Evolutionary conservation across 1,140 invertebrate genomes (phyloP).

Genomic region (Amphibalanus amphitrite): DNA sequence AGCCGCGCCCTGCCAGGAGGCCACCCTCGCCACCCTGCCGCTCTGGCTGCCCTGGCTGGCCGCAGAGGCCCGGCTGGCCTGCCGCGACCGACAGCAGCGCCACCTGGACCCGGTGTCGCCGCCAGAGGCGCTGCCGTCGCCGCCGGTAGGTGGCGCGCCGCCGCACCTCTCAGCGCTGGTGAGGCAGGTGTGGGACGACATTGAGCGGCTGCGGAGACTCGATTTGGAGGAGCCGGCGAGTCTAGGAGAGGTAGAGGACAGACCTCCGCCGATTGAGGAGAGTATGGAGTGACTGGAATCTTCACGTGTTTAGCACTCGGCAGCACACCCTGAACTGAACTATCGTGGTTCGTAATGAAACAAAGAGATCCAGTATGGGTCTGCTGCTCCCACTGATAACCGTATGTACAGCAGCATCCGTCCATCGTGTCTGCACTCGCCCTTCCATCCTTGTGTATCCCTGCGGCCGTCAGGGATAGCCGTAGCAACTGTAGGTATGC

Average conservation of each 20-base stretch:
- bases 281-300: background rate
- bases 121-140: background rate
- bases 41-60: background rate
- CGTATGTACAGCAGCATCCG: too few relatives aligned
- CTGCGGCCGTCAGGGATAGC: too few relatives aligned
- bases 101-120: too few relatives aligned
- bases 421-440: too few relatives aligned
- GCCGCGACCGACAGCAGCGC: background rate
- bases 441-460: too few relatives aligned
- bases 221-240: background rate
- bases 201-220: background rate
- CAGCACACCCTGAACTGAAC: too few relatives aligned
- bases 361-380: too few relatives aligned
- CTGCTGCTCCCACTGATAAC: too few relatives aligned
- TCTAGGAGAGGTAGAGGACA: too few relatives aligned
- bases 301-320: too few relatives aligned
- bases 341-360: too few relatives aligned
- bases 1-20: background rate
- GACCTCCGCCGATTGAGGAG: background rate
- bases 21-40: background rate
- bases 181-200: background rate
- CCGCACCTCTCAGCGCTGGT: background rate
- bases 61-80: background rate
- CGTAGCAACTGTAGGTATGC: too few relatives aligned
- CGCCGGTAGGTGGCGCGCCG: background rate